A percentile compares a stretch with the other conserved stretches of the same genome.
These are phyloP conservation scores for Epistrophella euchroma DNA, from an alignment of 2,888 invertebrate species.

Conservation along the genomic window DNA sequence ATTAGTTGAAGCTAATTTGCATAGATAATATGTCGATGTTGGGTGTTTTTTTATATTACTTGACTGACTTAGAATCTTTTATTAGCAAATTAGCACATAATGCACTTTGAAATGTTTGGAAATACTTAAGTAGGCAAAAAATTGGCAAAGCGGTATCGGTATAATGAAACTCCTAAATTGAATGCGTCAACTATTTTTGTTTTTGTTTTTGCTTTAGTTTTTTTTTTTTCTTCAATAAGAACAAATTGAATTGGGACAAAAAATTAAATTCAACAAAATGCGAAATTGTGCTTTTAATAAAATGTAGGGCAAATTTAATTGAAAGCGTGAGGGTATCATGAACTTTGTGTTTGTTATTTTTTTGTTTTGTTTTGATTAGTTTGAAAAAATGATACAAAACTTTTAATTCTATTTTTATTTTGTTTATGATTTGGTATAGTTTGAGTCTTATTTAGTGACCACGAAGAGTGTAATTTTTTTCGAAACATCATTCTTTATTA, in stretches of 20 bases:
- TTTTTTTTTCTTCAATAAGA: neutral
- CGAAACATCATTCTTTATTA: no score
- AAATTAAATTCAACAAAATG: constrained; percentile 4
- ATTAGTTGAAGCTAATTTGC: neutral
- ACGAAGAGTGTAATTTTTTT: no score
- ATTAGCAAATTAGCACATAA: neutral
- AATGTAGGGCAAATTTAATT: neutral
- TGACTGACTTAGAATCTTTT: neutral
- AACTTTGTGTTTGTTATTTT: constrained; percentile 13
- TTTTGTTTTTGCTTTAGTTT: neutral
- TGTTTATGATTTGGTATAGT: no score
- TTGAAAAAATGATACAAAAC: no score
- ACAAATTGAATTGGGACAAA: neutral
- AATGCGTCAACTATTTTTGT: neutral
- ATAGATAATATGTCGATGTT: neutral
- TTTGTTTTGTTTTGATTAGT: neutral
- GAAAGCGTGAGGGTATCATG: constrained; percentile 10
- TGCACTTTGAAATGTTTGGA: constrained; percentile 8
- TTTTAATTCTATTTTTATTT: no score
- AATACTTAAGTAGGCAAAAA: constrained; percentile 6
- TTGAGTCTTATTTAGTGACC: no score
- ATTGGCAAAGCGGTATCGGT: neutral
- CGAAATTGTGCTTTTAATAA: constrained; percentile 1
- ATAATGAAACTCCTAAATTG: neutral
- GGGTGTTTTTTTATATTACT: neutral